phyloP scores from a whole-genome alignment of 2,888 invertebrate genomes.

The Platerodrilus igneus region DNA sequence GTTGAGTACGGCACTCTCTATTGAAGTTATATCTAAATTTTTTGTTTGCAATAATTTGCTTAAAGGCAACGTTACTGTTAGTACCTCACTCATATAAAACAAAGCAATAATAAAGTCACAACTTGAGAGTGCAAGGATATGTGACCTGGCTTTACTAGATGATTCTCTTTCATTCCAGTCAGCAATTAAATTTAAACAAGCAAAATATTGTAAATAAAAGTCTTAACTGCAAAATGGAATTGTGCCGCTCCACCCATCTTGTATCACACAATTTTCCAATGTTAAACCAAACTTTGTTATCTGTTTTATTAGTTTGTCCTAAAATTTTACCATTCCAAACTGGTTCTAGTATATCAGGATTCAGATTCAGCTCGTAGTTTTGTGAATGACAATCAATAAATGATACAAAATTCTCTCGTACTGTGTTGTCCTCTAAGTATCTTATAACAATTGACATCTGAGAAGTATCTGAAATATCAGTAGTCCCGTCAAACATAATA shows the following conservation, averaged over 20 bases:
- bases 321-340: slow-evolving; percentile 28
- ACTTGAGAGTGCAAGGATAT: too few relatives aligned
- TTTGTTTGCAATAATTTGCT: too few relatives aligned
- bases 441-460: slow-evolving; percentile 33
- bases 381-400: slow-evolving; percentile 29
- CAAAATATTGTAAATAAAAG: slow-evolving; percentile 1
- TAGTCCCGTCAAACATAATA: slow-evolving; percentile 36
- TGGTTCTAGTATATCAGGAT: slow-evolving; percentile 22
- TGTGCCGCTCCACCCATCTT: slow-evolving; percentile 12
- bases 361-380: too few relatives aligned
- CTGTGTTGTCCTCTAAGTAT: slow-evolving; percentile 28
- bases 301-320: slow-evolving; percentile 28
- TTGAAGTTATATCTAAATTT: too few relatives aligned
- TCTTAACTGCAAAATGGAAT: neutral
- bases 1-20: too few relatives aligned
- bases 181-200: slow-evolving; percentile 3
- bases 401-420: slow-evolving; percentile 23
- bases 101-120: too few relatives aligned
- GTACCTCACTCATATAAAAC: too few relatives aligned
- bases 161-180: slow-evolving; percentile 5
- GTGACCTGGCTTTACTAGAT: slow-evolving; percentile 4
- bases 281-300: slow-evolving; percentile 27
- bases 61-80: too few relatives aligned
- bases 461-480: slow-evolving; percentile 30
- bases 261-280: too few relatives aligned